phyloP scores from a whole-genome alignment of 1,140 invertebrate species.

The Achatina immaculata region DNA sequence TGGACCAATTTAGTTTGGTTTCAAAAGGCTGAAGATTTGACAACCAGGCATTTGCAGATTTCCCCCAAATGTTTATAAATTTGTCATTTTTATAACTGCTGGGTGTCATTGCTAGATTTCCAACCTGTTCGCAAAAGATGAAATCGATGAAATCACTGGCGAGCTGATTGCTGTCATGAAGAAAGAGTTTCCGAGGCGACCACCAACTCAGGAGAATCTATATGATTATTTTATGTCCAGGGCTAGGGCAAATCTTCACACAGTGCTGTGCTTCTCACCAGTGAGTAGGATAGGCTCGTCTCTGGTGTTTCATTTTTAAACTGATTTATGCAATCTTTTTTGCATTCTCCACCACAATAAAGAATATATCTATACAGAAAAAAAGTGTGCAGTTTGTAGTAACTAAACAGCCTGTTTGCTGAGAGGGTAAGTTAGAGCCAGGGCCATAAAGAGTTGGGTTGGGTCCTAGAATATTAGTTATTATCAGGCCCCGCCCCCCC shows the following conservation, averaged over 20 bases:
- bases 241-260: slow-evolving; percentile 93
- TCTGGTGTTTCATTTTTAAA: background rate
- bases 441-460: no score
- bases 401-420: no score
- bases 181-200: slow-evolving; percentile 90
- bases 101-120: no score
- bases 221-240: slow-evolving; percentile 95
- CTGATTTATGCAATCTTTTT: background rate
- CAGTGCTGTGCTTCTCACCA: slow-evolving; percentile 96
- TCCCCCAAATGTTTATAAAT: no score
- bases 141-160: slow-evolving; percentile 93
- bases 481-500: no score
- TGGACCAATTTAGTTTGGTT: no score
- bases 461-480: no score
- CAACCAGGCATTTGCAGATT: no score
- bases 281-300: slow-evolving; percentile 73
- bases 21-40: no score
- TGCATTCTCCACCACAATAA: background rate
- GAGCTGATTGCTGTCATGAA: slow-evolving; percentile 93
- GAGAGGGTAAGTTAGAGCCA: no score
- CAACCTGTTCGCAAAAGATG: slow-evolving; percentile 95
- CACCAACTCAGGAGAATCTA: slow-evolving; percentile 88
- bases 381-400: no score
- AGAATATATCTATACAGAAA: background rate
- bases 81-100: no score